These are phyloP conservation scores for Patella ulyssiponensis DNA, from an alignment of 2,888 invertebrate species.

Conservation along the genomic window DNA sequence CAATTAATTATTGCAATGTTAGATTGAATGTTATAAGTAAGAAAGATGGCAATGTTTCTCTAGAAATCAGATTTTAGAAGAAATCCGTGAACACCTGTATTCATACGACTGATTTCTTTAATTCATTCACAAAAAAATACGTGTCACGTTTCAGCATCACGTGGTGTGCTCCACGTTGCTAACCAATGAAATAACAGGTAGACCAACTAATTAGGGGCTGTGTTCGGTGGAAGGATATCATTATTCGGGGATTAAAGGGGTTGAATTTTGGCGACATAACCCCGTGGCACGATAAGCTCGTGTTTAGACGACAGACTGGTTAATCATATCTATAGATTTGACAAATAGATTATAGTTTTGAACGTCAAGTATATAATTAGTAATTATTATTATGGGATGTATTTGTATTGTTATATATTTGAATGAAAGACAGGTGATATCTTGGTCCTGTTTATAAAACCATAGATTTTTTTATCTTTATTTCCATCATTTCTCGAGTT, in stretches of 20 bases:
- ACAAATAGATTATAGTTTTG: not conserved
- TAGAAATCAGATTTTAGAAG: too few relatives aligned
- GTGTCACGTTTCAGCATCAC: too few relatives aligned
- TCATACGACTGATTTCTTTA: too few relatives aligned
- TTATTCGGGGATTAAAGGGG: constrained; percentile 3
- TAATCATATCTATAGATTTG: not conserved
- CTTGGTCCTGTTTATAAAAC: not conserved
- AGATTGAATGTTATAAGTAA: too few relatives aligned
- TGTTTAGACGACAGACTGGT: not conserved
- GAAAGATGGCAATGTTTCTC: too few relatives aligned
- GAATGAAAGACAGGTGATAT: not conserved
- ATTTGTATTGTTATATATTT: not conserved
- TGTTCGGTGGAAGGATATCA: not conserved
- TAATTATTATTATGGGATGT: not conserved
- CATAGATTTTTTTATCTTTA: not conserved
- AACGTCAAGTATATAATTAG: constrained; percentile 11
- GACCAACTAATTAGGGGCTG: not conserved
- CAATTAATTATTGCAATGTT: too few relatives aligned
- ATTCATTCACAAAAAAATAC: too few relatives aligned
- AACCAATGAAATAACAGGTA: too few relatives aligned
- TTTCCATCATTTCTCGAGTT: not conserved
- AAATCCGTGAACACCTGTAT: too few relatives aligned
- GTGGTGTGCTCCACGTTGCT: too few relatives aligned
- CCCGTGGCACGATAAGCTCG: not conserved
- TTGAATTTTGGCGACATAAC: not conserved